Conservation (phyloP, 2,113 vertebrate genomes). For the Nesoenas mayeri region DNA sequence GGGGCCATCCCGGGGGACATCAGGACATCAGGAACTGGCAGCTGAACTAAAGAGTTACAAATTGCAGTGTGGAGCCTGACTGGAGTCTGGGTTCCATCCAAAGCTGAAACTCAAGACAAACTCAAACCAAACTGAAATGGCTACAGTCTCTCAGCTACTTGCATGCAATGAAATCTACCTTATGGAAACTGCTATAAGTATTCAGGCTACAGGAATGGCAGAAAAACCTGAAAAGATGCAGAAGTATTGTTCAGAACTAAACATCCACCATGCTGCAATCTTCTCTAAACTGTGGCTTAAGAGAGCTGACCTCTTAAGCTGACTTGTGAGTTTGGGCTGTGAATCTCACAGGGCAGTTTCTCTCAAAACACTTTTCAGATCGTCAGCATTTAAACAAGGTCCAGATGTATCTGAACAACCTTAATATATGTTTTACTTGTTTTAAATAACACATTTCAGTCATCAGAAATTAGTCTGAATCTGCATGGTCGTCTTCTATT, state of each 20-base stretch:
- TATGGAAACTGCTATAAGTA: neutral
- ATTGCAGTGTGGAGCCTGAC: fast-evolving
- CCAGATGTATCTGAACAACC: neutral
- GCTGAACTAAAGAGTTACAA: neutral
- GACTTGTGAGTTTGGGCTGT: neutral
- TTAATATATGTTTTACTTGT: neutral
- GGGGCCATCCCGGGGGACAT: fast-evolving
- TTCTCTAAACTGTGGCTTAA: neutral
- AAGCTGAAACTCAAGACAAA: neutral
- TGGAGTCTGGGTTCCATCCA: neutral
- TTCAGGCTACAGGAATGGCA: neutral
- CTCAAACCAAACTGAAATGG: neutral
- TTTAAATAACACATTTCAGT: neutral
- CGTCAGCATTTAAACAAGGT: neutral
- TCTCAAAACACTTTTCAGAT: neutral
- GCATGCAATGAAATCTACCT: too few relatives aligned
- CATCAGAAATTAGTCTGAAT: neutral
- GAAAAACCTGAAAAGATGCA: neutral
- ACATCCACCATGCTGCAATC: neutral
- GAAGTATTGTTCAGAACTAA: neutral
- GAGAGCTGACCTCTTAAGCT: neutral
- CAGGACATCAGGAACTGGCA: fast-evolving
- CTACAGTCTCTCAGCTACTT: neutral
- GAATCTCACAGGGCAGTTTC: neutral
- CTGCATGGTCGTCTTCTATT: neutral